Evolutionary conservation across 2,888 invertebrate species (phyloP), one percentile per base, ranked within the genome.

Genomic region (Acrobasis repandana): DNA sequence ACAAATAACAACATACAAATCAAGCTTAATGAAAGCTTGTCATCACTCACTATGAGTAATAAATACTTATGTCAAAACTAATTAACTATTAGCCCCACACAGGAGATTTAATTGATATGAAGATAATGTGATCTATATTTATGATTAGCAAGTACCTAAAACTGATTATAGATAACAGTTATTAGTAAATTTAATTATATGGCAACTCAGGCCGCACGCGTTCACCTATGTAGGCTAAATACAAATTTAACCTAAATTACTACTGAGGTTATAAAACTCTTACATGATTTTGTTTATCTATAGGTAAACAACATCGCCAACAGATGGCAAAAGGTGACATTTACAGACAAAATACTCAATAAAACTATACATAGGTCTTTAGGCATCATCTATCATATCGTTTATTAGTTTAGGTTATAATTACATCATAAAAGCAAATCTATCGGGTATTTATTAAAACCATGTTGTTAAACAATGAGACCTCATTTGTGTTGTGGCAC

Each of bases 401-500:
- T 14, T 5, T 14, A 43, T n/a, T 14, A n/a, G n/a, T 43, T 43
- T 1, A 43, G 5, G n/a, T n/a, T 43, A n/a, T 14, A 11, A 10
- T 50, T 50, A 50, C 50, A 28, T 28, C 33, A 50, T 10, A 50
- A 28, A 50, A 28, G 28, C 28, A 50, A 33, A 28, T 34, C 33
- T 4, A 43, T 56, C 47, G 14, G 16, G 9, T 38, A 34, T 20
- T 20, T 38, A 14, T 38, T 54, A 54, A 52, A 38, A 54, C 43
- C 8, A 20, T 54, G 54, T 54, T 54, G 54, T 54, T 18, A 54
- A 54, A 54, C 54, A 54, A 54, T 38, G 18, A 14, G 9, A 43
- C 38, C 14, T 36, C 38, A 52, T 38, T 14, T 9, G 50, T 54
- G 38, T 38, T 54, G 54, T 54, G 36, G 20, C 38, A 54, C 38